phyloP scores from a whole-genome alignment of 1,140 invertebrate genomes.

The Caenorhabditis latens region DNA sequence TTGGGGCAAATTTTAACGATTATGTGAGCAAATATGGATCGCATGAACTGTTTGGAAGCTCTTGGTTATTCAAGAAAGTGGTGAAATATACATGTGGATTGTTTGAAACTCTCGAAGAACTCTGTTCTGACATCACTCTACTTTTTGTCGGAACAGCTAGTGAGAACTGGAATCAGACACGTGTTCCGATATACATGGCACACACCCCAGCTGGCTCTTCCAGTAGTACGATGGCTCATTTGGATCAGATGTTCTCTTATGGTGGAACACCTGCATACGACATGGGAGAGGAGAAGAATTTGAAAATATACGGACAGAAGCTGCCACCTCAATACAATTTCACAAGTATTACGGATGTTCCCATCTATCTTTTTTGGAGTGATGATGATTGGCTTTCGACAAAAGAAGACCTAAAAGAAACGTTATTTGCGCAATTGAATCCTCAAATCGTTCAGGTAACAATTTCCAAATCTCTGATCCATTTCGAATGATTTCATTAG shows the following conservation, averaged over 20 bases:
- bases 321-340: conserved; percentile 58
- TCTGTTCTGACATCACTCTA: conserved; percentile 62
- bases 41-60: conserved; percentile 58
- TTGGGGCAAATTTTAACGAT: conserved; percentile 32
- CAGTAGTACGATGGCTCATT: conserved; percentile 31
- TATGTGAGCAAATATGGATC: conserved; percentile 47
- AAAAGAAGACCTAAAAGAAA: conserved; percentile 31
- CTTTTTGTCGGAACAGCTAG: conserved; percentile 59
- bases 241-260: conserved; percentile 13
- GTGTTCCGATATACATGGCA: conserved; percentile 34
- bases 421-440: conserved; percentile 56
- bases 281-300: conserved; percentile 22
- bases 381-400: conserved; percentile 61
- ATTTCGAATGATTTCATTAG: not conserved
- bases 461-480: not conserved
- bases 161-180: conserved; percentile 42
- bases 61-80: conserved; percentile 53
- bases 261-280: conserved; percentile 25
- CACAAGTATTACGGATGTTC: conserved; percentile 33
- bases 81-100: conserved; percentile 54
- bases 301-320: conserved; percentile 3
- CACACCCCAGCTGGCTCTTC: conserved; percentile 36
- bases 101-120: conserved; percentile 22
- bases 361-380: conserved; percentile 59
- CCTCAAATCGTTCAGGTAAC: conserved; percentile 47